A percentile compares a stretch with the other conserved stretches of the same genome.
Conservation (phyloP, 2,888 invertebrate genomes). For the Notodonta dromedarius region DNA sequence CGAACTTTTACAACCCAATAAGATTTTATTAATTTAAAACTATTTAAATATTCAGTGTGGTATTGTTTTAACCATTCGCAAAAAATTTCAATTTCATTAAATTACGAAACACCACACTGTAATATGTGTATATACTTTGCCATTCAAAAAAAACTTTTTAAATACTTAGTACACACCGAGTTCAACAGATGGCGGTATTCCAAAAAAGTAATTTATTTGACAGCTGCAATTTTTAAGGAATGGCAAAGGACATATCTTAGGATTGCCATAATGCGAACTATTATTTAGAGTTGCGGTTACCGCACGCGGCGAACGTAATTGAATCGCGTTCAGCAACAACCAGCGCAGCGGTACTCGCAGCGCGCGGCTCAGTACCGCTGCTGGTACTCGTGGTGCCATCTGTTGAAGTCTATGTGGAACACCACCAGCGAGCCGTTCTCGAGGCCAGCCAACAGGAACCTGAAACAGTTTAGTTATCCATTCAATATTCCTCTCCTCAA, state of each 20-base stretch:
- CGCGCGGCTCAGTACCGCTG: constrained; percentile 90
- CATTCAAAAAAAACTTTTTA: constrained; percentile 16
- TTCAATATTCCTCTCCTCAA: neutral
- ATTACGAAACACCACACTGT: constrained; percentile 21
- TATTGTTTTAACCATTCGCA: constrained; percentile 18
- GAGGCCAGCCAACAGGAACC: constrained; percentile 97
- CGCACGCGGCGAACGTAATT: neutral
- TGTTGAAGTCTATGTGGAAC: constrained; percentile 99
- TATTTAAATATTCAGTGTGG: constrained; percentile 18
- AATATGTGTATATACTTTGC: constrained; percentile 28
- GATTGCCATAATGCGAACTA: neutral
- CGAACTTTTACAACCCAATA: constrained; percentile 47
- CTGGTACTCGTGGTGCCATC: constrained; percentile 98
- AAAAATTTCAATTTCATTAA: constrained; percentile 7
- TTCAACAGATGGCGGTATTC: constrained; percentile 17
- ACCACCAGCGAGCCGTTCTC: constrained; percentile 99
- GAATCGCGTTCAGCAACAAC: constrained; percentile 37
- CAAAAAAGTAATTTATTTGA: neutral
- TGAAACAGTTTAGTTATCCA: constrained; percentile 61
- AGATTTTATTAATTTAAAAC: constrained; percentile 28
- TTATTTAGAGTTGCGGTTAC: neutral
- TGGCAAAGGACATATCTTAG: constrained; percentile 32
- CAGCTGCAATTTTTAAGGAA: constrained; percentile 9
- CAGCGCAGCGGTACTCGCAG: constrained; percentile 17
- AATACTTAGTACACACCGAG: constrained; percentile 25